Base-by-base conservation (phyloP, 1,140 invertebrate species). In the Listronotus bonariensis region DNA sequence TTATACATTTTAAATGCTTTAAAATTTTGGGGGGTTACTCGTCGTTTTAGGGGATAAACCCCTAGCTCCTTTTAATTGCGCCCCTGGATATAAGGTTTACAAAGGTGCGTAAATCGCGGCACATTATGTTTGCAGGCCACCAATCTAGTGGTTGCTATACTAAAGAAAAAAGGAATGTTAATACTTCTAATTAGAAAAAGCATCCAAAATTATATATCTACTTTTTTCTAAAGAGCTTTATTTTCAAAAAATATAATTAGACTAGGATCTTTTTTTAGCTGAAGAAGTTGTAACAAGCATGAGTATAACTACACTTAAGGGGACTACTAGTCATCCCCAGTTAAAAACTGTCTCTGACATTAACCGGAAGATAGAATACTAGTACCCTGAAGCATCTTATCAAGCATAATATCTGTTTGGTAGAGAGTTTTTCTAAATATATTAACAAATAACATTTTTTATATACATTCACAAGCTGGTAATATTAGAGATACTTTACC, bases 401-500 rank as follows among this genome's bases (percentile, higher is more conserved):
- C 48, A 70, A 70, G 68, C 61, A 70, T 65, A 70, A 67, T 67
- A 69, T 62, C 49, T 54, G 42, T 54, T 45, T 49, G 36, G 45
- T 57, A 57, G 61, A 48, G 45, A 11, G 26, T 57, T 36, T 51
- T 54, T 60, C 43, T 56, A 64, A 49, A 31, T 51, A 57, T 56
- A 49, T 54, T 69, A 62, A 62, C 64, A 59, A 66, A 62, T 70
- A 70, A 67, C 68, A 70, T 51, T 64, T 59, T 26, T 60, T 70
- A 70, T 70, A 70, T 67, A 70, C 68, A 70, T 68, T 70, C 54
- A 69, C 52, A 66, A 69, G 63, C 58, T 14, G 45, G 15, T 49
- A 18, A 5, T 31, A 18, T 4, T 20, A 31, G 7, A 20, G 15
- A 20, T 49, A 20, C 20, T 20, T 49, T 49, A 26, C 3, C 8